These are phyloP conservation scores for Eurosta solidaginis DNA, from an alignment of 1,140 invertebrate species.

Conservation along the genomic window DNA sequence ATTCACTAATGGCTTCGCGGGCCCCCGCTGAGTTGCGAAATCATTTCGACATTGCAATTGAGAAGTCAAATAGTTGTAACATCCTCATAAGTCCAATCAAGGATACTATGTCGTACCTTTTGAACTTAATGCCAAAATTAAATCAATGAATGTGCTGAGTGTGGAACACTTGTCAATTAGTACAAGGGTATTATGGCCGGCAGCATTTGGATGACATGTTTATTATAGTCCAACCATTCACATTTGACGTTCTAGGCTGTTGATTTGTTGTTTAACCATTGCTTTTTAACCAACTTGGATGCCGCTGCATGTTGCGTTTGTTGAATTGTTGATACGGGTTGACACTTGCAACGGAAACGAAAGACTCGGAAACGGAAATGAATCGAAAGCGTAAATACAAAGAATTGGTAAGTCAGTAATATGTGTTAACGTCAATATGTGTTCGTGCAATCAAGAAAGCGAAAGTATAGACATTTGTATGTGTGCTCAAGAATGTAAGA, in stretches of 20 bases:
- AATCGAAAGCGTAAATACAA: constrained; percentile 19
- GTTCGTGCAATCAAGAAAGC: neutral
- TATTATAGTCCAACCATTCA: too few relatives aligned
- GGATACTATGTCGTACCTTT: too few relatives aligned
- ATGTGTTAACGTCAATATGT: neutral
- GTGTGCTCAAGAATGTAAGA: neutral
- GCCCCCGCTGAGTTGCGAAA: too few relatives aligned
- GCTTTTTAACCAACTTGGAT: neutral
- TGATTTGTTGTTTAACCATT: neutral
- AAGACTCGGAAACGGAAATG: constrained; percentile 24
- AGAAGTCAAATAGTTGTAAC: too few relatives aligned
- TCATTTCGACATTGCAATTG: too few relatives aligned
- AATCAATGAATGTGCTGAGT: neutral
- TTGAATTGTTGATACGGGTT: neutral
- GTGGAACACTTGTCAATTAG: neutral
- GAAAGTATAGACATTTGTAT: neutral
- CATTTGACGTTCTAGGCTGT: neutral
- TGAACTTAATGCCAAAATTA: neutral
- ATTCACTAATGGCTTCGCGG: too few relatives aligned
- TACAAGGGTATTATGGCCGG: neutral
- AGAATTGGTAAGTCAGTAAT: constrained; percentile 3
- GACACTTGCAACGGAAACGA: constrained; percentile 26
- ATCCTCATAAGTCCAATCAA: too few relatives aligned
- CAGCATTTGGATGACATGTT: neutral
- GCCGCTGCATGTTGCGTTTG: neutral